Base-by-base conservation (phyloP, 2,797 vertebrate species). In the Gymnoscopelus braueri region DNA sequence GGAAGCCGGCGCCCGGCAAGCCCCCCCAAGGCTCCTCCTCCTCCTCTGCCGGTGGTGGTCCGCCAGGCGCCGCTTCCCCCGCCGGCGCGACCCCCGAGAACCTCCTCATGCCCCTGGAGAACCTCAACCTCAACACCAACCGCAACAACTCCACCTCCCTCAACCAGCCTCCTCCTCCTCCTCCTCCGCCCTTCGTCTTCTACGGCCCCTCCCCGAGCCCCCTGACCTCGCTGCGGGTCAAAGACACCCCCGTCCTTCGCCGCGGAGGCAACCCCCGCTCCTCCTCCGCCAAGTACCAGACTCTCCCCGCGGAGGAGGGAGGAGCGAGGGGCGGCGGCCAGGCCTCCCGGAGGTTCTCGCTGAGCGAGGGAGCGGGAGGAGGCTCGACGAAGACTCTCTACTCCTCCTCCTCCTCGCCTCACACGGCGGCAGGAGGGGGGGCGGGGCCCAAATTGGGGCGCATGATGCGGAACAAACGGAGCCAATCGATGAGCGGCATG, bases 91-190 rank as follows among this genome's bases (percentile, higher is more conserved):
- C 66, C 51, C 70, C 24, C 63, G 93, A 88, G 15, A 82, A 68
- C 12, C 26, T 60, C 13, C 49, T 61, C 24, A 13, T 59, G 2
- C 55, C 67, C 19, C 65, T 91, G 2, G 97, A 99, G 86, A 93
- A 96, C 79, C 96, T 95, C 71, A 93, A 96, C 79, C 96, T 95
- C 71, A 99, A 98, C 93, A 96, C 94, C 77, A 99, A 98, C 94
- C 95, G 96, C 71, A 99, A 99, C 92, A 99, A 98, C 93, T 99
- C 97, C 80, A 96, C 96, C 23, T 92, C 94, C 8, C 93, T 97
- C 75, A 95, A 95, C 92, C 86, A 94, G 74, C 84, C 0, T 62
- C 83, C 24, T 19, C 93, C 86, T 89, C 64, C 69, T 70, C 77
- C 79, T 56, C 61, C 71, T 84, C 92, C 0, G 87, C 89, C 89